A percentile compares a stretch with the other conserved stretches of the same genome.
phyloP scores from a whole-genome alignment of 2,888 invertebrate species.

The Drosophila subquinaria region DNA sequence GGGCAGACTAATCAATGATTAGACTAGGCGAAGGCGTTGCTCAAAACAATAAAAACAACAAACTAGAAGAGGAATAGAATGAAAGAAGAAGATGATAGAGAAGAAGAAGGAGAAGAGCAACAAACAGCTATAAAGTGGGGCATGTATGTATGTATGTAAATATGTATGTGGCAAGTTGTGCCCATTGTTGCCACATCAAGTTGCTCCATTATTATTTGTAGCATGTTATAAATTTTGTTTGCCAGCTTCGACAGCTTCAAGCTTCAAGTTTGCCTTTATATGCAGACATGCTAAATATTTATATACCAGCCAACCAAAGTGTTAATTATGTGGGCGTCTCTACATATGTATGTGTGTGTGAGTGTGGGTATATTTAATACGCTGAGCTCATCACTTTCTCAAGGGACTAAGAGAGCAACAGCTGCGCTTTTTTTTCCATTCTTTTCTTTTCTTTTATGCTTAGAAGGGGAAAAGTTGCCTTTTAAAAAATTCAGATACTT shows the following conservation, averaged over 20 bases:
- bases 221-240: slow-evolving; percentile 70
- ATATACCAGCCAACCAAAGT: slow-evolving; percentile 70
- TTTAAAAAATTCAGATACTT: slow-evolving; percentile 11
- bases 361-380: slow-evolving; percentile 45
- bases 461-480: neutral
- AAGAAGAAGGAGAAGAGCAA: neutral
- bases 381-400: slow-evolving; percentile 71
- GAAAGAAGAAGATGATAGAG: neutral
- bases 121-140: slow-evolving; percentile 40
- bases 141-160: slow-evolving; percentile 25
- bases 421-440: slow-evolving; percentile 34
- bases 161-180: slow-evolving; percentile 32
- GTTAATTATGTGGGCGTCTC: slow-evolving; percentile 71
- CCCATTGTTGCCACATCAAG: slow-evolving; percentile 50
- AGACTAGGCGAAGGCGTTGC: slow-evolving; percentile 64
- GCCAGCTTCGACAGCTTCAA: slow-evolving; percentile 38
- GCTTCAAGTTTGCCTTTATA: slow-evolving; percentile 17
- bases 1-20: slow-evolving; percentile 71
- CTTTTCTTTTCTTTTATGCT: neutral
- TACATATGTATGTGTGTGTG: slow-evolving; percentile 4
- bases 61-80: slow-evolving; percentile 2
- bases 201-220: slow-evolving; percentile 62
- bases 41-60: slow-evolving; percentile 26
- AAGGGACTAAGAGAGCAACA: slow-evolving; percentile 50
- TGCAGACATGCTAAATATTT: slow-evolving; percentile 71